Base-by-base conservation (phyloP, 2,888 invertebrate species). In the Frankliniella fusca region DNA sequence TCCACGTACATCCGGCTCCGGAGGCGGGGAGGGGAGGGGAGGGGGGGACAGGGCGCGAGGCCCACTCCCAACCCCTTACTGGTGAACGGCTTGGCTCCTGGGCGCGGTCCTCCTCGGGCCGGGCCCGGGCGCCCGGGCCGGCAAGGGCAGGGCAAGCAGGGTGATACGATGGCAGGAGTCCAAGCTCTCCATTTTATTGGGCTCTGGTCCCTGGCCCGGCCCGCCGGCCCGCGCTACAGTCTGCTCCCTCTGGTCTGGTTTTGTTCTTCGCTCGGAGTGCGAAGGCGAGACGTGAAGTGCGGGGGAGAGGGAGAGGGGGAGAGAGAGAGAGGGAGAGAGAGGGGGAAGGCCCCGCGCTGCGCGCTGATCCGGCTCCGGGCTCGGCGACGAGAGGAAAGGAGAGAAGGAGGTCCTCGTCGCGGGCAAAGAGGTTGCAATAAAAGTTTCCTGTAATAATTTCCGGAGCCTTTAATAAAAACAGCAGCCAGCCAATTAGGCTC, bases 181-280 rank as follows among this genome's bases (percentile, higher is more conserved):
- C 70, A 76, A 76, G 70, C 70, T 76, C 70, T 76, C 70, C 70
- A 76, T 76, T 76, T 76, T 76, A 76, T 76, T 76, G 70, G 70
- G 27, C 70, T 18, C 61, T 61, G 61, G 61, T 61, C 61, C 61
- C 61, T 11, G 70, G 23, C 27, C 70, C 27, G 54, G 54, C 54
- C 50, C 9, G 50, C 50, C 50, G 8, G 54, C 54, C 8, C 54
- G n/a, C n/a, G 20, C 61, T 61, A 15, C 61, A 61, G 38, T 38
- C 38, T 38, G 38, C 38, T 38, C 38, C 38, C 38, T 38, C 38
- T 38, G 38, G 38, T 38, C 38, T 38, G 38, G 38, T 38, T 38
- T 38, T 38, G 38, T 38, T 38, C 38, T 38, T 38, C 54, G 54
- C 54, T 54, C 54, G 5, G 54, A 54, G 54, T 54, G 54, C 15